Percentiles rank a stretch among this genome's conserved stretches.
Evolutionary conservation across 2,888 invertebrate species (phyloP).

Genomic region (Eledona agricola): DNA sequence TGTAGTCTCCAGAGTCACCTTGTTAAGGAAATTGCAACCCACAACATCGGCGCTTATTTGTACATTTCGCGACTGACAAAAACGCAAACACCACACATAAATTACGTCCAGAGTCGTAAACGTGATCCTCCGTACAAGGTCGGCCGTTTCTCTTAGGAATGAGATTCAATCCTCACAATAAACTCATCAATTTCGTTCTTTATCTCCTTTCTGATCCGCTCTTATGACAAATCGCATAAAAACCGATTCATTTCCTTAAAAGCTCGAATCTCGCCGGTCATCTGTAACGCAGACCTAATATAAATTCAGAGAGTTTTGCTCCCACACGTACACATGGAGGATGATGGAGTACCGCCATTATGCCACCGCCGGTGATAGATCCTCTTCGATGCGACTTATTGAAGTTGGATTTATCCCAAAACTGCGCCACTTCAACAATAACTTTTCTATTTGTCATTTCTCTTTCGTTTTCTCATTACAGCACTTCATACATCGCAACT

Average conservation of each 20-base stretch:
- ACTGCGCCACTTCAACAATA: no score
- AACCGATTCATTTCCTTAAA: constrained; percentile 42
- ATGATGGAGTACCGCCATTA: constrained; percentile 25
- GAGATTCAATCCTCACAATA: constrained; percentile 28
- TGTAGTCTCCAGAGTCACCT: constrained; percentile 8
- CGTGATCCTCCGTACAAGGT: neutral
- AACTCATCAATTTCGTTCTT: constrained; percentile 24
- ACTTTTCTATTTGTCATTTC: no score
- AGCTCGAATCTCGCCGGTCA: constrained; percentile 39
- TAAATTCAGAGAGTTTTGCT: constrained; percentile 12
- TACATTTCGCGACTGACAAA: neutral
- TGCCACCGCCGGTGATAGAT: no score
- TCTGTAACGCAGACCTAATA: constrained; percentile 31
- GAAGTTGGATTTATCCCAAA: no score
- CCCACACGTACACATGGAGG: constrained; percentile 16
- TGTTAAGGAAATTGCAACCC: constrained; percentile 12
- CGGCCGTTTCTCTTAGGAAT: constrained; percentile 5
- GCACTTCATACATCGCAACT: no score
- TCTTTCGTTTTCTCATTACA: no score
- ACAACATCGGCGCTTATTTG: neutral
- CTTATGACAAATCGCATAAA: constrained; percentile 40
- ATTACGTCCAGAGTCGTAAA: neutral
- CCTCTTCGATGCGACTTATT: no score
- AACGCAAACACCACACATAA: neutral
- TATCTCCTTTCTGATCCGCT: constrained; percentile 24